Evolutionary conservation across 2,888 invertebrate species (phyloP), one percentile per base, ranked within the genome.

Genomic region (Ecdyonurus torrentis): DNA sequence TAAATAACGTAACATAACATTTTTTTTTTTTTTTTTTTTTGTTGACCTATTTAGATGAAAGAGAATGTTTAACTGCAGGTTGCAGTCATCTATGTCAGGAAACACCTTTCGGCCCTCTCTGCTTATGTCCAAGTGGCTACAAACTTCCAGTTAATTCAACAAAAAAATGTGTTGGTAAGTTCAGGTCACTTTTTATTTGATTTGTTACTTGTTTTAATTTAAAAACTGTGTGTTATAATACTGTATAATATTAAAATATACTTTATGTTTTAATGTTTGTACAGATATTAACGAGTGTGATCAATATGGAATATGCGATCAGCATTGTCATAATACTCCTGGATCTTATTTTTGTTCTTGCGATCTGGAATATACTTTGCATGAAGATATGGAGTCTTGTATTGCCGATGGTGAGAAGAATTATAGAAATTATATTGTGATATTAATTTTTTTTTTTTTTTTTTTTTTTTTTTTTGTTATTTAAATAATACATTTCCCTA

Each of bases 341-440:
- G 84, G 85, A 0, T 78, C 81, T 0, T 86, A 81, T 69, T 70
- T 67, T 2, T 90, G 90, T 67, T 70, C 70, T 2, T 90, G 90
- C 69, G 83, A 81, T n/a, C 70, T 73, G 0, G 79, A 79, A 25
- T 86, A 83, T 69, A 67, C 66, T 1, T 69, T 83, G 15, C 74
- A 78, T 64, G 68, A 70, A 0, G 81, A 84, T 68, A 76, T 76
- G 59, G 77, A 69, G 66, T 79, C 78, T 0, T 85, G 85, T 68
- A 78, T 76, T 67, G 81, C 76, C 2, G 70, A 72, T 1, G 78
- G 76, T 69, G 69, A 65, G 62, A 60, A 15, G 1, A 20, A n/a
- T 15, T n/a, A 52, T 20, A 25, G 7, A 23, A 25, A 25, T 23
- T 3, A 23, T n/a, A n/a, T n/a, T n/a, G n/a, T n/a, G n/a, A n/a